Conservation (phyloP, 2,888 invertebrate genomes). For the Cheiracanthium punctorium region DNA sequence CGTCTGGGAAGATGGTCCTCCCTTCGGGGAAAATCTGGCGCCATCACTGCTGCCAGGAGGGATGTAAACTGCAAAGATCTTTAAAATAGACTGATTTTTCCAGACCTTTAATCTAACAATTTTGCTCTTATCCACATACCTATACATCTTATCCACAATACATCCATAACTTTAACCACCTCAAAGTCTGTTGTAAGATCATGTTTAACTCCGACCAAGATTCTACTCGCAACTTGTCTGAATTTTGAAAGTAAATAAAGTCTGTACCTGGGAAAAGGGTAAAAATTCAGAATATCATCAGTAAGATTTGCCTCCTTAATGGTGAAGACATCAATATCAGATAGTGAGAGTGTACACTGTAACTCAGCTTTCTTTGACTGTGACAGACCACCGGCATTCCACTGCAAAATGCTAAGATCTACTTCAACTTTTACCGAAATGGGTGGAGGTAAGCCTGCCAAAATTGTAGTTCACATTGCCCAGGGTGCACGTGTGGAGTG, state of each 20-base stretch:
- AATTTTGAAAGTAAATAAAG: not conserved
- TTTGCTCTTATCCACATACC: too few relatives aligned
- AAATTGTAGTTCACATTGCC: too few relatives aligned
- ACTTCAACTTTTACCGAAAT: too few relatives aligned
- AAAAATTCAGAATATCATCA: not conserved
- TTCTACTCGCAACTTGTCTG: not conserved
- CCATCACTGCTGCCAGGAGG: too few relatives aligned
- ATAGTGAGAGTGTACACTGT: not conserved
- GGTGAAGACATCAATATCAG: not conserved
- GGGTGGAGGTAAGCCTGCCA: too few relatives aligned
- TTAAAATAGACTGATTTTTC: too few relatives aligned
- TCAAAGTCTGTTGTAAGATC: not conserved
- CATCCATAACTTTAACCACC: not conserved
- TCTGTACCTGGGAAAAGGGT: not conserved
- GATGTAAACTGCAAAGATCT: too few relatives aligned
- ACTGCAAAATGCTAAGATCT: not conserved
- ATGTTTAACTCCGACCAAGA: not conserved
- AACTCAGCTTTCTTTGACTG: not conserved
- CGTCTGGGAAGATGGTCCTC: too few relatives aligned
- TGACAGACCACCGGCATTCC: not conserved
- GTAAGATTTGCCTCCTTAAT: not conserved
- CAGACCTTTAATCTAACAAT: too few relatives aligned
- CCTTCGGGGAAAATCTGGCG: too few relatives aligned
- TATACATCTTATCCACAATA: too few relatives aligned
- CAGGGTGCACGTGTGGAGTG: too few relatives aligned